Percentiles rank a stretch among this genome's conserved stretches.
phyloP scores from a whole-genome alignment of 2,797 vertebrate genomes.

The Gymnocypris eckloni region DNA sequence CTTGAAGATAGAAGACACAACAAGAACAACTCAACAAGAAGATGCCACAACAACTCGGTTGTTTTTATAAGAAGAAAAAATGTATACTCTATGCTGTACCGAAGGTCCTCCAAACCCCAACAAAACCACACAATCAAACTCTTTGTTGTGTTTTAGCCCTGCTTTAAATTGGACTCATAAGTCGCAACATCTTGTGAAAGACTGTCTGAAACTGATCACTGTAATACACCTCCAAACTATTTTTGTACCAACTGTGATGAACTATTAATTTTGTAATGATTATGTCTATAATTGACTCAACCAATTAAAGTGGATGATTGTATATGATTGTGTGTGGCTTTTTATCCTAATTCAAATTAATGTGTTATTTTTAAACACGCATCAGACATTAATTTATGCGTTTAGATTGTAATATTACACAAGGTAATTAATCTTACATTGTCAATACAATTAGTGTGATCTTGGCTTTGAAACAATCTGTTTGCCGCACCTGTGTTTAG shows the following conservation, averaged over 20 bases:
- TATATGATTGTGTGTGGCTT: not conserved
- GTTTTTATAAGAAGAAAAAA: not conserved
- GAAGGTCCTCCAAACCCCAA: not conserved
- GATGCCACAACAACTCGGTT: not conserved
- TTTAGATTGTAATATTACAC: not conserved
- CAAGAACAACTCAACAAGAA: not conserved
- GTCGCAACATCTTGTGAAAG: constrained; percentile 1
- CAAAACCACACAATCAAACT: not conserved
- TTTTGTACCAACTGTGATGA: not conserved
- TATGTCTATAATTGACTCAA: not conserved
- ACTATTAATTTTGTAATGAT: not conserved
- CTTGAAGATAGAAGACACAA: too few species aligned
- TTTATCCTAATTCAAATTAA: not conserved
- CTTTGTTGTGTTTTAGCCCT: not conserved
- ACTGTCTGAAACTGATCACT: not conserved
- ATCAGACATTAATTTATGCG: not conserved
- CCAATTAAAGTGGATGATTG: constrained; percentile 26
- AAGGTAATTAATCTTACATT: not conserved
- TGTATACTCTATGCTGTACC: not conserved
- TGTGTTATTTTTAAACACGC: not conserved
- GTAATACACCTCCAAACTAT: not conserved
- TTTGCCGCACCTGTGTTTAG: not conserved
- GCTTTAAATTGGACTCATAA: constrained; percentile 17
- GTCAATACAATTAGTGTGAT: not conserved
- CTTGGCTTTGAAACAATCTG: not conserved